These are phyloP conservation scores for Lymantria monacha DNA, from an alignment of 2,888 invertebrate genomes.

Conservation along the genomic window DNA sequence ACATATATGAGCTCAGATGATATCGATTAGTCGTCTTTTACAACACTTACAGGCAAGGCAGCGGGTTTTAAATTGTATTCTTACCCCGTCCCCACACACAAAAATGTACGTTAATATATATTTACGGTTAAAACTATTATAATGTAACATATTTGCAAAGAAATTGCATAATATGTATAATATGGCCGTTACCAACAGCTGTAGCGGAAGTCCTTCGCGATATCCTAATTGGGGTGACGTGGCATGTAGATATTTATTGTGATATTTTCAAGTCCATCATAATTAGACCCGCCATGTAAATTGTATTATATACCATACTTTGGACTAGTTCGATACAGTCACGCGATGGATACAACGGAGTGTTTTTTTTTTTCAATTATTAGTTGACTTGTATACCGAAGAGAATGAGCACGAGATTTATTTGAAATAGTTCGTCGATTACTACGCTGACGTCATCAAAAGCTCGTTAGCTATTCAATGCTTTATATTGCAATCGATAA, in stretches of 20 bases:
- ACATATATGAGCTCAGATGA: too few species aligned
- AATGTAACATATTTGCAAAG: neutral
- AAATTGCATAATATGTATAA: conserved; percentile 3
- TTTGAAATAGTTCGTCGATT: conserved; percentile 7
- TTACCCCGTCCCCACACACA: too few species aligned
- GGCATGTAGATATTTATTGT: conserved; percentile 20
- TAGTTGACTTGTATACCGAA: conserved; percentile 16
- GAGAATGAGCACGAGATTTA: conserved; percentile 11
- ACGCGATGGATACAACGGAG: conserved; percentile 7
- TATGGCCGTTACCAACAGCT: conserved; percentile 24
- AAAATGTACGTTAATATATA: too few species aligned
- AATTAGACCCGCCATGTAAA: conserved; percentile 26
- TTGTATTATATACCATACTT: conserved; percentile 1
- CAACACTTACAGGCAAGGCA: too few species aligned
- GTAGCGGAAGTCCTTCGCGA: conserved; percentile 51
- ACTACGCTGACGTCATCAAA: conserved; percentile 10
- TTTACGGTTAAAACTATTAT: too few species aligned
- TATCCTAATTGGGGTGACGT: conserved; percentile 48
- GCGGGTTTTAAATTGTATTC: too few species aligned
- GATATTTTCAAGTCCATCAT: conserved; percentile 31
- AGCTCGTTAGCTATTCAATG: conserved; percentile 2
- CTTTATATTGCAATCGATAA: neutral
- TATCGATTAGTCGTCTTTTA: too few species aligned
- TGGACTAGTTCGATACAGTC: conserved; percentile 11
- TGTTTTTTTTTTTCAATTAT: conserved; percentile 16